phyloP scores from a whole-genome alignment of 2,797 vertebrate genomes.

The Nasua narica region DNA sequence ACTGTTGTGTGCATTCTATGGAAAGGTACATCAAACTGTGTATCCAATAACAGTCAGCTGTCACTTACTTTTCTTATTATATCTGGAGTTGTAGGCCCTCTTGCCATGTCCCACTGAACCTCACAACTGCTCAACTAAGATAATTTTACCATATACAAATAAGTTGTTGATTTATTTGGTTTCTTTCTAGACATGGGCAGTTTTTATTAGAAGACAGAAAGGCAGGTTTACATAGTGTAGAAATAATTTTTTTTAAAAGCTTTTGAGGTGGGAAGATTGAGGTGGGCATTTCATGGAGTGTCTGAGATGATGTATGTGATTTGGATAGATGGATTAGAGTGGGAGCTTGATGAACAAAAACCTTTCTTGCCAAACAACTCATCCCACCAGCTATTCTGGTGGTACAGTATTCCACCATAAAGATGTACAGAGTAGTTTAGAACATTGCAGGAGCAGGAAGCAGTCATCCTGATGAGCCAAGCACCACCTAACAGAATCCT shows the following conservation, averaged over 20 bases:
- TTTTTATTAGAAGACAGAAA: background rate
- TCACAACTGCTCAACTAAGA: background rate
- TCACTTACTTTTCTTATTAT: background rate
- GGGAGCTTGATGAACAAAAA: background rate
- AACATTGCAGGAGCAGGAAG: background rate
- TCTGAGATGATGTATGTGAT: background rate
- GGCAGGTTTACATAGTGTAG: background rate
- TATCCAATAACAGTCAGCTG: background rate
- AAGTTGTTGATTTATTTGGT: background rate
- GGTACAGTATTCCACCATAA: rapidly evolving
- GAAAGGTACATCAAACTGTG: rapidly evolving
- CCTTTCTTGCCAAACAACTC: background rate
- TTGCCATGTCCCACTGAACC: background rate
- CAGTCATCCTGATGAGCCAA: no score
- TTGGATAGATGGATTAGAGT: background rate
- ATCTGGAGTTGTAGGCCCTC: background rate
- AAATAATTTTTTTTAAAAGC: background rate
- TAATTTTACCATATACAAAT: background rate
- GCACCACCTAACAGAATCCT: no score
- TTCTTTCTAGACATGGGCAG: background rate
- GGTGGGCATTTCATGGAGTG: background rate
- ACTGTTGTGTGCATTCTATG: background rate
- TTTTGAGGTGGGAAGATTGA: no score
- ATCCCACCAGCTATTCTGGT: background rate
- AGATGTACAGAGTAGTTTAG: background rate